phyloP scores from a whole-genome alignment of 2,888 invertebrate species.

The Drosophila kanekoi region DNA sequence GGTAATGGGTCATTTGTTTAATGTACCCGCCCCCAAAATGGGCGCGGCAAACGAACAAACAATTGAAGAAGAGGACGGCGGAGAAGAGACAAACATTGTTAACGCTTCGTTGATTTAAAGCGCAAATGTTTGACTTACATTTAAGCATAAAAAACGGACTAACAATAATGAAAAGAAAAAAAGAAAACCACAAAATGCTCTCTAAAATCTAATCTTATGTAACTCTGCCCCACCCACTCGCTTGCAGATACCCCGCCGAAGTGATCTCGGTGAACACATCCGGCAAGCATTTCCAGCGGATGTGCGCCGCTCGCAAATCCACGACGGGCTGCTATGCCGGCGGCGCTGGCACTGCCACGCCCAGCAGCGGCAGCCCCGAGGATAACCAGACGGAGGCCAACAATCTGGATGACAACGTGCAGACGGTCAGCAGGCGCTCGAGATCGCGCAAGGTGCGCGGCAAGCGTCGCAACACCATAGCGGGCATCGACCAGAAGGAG shows the following conservation, averaged over 20 bases:
- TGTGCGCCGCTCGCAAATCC: conserved; percentile 94
- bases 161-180: conserved; percentile 51
- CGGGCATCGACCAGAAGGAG: conserved; percentile 95
- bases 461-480: conserved; percentile 95
- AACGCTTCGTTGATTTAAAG: conserved; percentile 68
- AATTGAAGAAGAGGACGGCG: background rate
- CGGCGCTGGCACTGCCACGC: conserved; percentile 49
- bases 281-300: conserved; percentile 94
- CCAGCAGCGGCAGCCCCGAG: conserved; percentile 68
- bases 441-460: conserved; percentile 91
- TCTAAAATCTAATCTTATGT: conserved; percentile 8
- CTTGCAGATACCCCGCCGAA: conserved; percentile 92
- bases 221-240: background rate
- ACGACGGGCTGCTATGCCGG: conserved; percentile 85
- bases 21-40: conserved; percentile 36
- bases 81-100: conserved; percentile 33
- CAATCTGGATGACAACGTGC: conserved; percentile 86
- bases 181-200: conserved; percentile 37
- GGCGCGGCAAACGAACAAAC: conserved; percentile 33
- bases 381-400: conserved; percentile 78
- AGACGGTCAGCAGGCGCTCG: conserved; percentile 89
- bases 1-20: conserved; percentile 73
- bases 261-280: conserved; percentile 95
- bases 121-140: conserved; percentile 66
- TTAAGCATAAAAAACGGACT: conserved; percentile 47